Evolutionary conservation across 2,888 invertebrate genomes (phyloP).

Genomic region (Oxycera nigricornis): DNA sequence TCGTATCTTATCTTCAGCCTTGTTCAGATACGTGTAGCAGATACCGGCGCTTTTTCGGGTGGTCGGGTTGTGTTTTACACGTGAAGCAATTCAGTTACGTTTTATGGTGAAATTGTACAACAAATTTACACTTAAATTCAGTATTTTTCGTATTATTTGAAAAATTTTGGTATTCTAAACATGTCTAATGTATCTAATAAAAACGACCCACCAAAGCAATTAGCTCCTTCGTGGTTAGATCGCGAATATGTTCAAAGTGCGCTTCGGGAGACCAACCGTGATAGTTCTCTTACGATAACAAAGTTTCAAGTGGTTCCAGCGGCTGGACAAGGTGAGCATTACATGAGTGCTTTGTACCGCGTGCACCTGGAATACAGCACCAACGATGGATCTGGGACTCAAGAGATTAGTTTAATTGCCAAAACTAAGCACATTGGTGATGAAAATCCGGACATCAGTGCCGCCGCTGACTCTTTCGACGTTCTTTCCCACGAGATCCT

Average conservation of each 20-base stretch:
- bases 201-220: no score
- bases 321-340: slow-evolving; percentile 55
- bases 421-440: slow-evolving; percentile 57
- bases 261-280: neutral
- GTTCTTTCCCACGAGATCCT: slow-evolving; percentile 60
- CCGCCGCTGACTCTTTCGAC: slow-evolving; percentile 51
- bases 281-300: neutral
- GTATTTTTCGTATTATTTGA: no score
- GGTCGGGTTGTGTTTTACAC: no score
- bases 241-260: neutral
- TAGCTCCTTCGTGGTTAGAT: neutral
- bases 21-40: no score
- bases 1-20: no score
- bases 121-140: no score
- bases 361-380: slow-evolving; percentile 37
- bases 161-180: no score
- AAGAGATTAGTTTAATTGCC: slow-evolving; percentile 52
- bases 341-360: slow-evolving; percentile 54
- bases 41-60: no score
- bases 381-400: slow-evolving; percentile 31
- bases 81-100: no score
- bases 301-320: slow-evolving; percentile 51
- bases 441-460: slow-evolving; percentile 51
- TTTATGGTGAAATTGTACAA: no score
- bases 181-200: no score